These are phyloP conservation scores for Stictonetta naevosa DNA, from an alignment of 2,113 vertebrate genomes.

Conservation along the genomic window DNA sequence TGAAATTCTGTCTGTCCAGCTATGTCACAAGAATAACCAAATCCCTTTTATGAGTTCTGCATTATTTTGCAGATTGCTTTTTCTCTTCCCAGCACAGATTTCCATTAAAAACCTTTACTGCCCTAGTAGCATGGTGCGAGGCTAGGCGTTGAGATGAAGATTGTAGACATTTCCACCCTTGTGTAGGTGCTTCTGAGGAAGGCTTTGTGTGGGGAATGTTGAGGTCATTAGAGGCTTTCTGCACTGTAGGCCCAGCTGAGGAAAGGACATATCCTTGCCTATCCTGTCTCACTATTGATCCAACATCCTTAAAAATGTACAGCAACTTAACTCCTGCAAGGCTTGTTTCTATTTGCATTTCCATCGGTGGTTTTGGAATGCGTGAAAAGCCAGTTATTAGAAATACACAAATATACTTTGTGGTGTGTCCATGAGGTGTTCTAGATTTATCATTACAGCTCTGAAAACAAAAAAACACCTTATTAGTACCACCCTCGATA, in stretches of 20 bases:
- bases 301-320: neutral
- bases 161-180: neutral
- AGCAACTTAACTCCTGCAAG: neutral
- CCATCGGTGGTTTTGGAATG: neutral
- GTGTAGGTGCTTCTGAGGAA: neutral
- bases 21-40: neutral
- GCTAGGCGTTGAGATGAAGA: neutral
- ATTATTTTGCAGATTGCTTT: neutral
- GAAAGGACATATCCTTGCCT: neutral
- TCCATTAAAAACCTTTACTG: neutral
- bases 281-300: neutral
- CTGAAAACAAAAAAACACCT: neutral
- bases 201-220: neutral
- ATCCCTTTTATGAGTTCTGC: neutral
- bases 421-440: neutral
- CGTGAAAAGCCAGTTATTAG: neutral
- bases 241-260: neutral
- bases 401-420: neutral
- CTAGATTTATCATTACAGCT: neutral
- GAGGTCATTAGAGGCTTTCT: neutral
- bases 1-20: constrained; percentile 9
- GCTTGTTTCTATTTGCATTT: neutral
- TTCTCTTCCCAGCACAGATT: neutral
- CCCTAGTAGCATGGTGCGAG: neutral
- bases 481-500: neutral